Evolutionary conservation across 2,797 vertebrate species (phyloP).

Genomic region (Labroides dimidiatus): DNA sequence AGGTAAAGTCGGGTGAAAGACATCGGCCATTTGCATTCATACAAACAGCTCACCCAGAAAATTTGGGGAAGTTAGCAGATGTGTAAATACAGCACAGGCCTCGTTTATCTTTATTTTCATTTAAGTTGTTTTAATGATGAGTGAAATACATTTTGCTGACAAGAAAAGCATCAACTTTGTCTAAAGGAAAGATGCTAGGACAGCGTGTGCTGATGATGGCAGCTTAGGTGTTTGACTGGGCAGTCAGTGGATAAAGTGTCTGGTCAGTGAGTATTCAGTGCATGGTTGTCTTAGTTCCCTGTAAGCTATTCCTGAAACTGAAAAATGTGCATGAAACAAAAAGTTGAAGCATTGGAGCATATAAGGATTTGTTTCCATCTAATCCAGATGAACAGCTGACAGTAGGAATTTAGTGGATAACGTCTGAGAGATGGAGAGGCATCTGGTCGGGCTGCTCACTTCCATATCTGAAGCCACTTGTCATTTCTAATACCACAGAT

Average conservation of each 20-base stretch:
- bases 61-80: too few species aligned
- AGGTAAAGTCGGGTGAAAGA: too few species aligned
- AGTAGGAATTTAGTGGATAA: slow-evolving; percentile 74
- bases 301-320: slow-evolving; percentile 16
- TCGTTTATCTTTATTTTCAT: too few species aligned
- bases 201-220: too few species aligned
- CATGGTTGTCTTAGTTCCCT: slow-evolving; percentile 1
- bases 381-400: slow-evolving; percentile 80
- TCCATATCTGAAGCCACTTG: slow-evolving; percentile 79
- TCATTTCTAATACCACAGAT: slow-evolving; percentile 78
- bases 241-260: slow-evolving; percentile 1
- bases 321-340: slow-evolving; percentile 45
- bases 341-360: slow-evolving; percentile 45
- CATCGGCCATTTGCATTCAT: too few species aligned
- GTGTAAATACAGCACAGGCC: too few species aligned
- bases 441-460: slow-evolving; percentile 72
- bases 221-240: too few species aligned
- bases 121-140: too few species aligned
- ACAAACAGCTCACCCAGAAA: too few species aligned
- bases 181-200: too few species aligned
- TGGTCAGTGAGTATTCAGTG: neutral
- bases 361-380: slow-evolving; percentile 66
- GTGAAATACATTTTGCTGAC: too few species aligned
- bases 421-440: slow-evolving; percentile 73
- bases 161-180: too few species aligned